Percentiles rank a stretch among this genome's conserved stretches.
Conservation (phyloP, 64 coral and sea anemone genomes). For the Porites lutea region DNA sequence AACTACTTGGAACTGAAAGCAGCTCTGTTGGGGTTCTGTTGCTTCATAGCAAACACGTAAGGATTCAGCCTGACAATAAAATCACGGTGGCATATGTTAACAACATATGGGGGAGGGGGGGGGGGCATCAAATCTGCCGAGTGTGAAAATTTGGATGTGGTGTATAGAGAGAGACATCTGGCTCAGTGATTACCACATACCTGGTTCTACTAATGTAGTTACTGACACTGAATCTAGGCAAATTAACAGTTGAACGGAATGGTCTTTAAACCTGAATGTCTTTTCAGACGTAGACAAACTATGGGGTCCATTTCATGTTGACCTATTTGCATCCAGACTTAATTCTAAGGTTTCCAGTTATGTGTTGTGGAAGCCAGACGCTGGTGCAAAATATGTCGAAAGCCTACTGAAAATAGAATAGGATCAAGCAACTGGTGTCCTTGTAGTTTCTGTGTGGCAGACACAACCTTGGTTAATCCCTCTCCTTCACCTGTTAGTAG, state of each 20-base stretch:
- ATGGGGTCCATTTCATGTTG: background rate
- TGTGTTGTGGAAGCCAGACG: constrained; percentile 51
- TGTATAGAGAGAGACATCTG: background rate
- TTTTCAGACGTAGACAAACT: background rate
- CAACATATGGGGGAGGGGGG: too few relatives aligned
- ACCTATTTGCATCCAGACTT: constrained; percentile 11
- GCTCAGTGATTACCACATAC: constrained; percentile 43
- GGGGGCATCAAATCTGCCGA: constrained; percentile 23
- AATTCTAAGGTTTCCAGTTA: constrained; percentile 28
- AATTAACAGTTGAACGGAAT: constrained; percentile 7
- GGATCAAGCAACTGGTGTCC: constrained; percentile 36
- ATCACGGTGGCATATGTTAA: constrained; percentile 37
- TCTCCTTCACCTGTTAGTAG: constrained; percentile 29
- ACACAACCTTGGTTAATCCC: constrained; percentile 39
- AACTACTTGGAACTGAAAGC: constrained; percentile 66
- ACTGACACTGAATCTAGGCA: constrained; percentile 13
- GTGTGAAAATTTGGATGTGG: constrained; percentile 42
- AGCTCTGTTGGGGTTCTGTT: constrained; percentile 24
- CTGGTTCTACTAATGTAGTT: constrained; percentile 16
- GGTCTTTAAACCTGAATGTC: background rate
- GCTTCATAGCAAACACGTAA: constrained; percentile 15
- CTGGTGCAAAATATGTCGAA: constrained; percentile 38
- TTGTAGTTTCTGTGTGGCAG: constrained; percentile 38
- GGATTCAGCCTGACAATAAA: constrained; percentile 37
- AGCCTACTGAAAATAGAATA: constrained; percentile 26